Evolutionary conservation across 1,140 invertebrate species (phyloP).

Genomic region (Halotydeus destructor): DNA sequence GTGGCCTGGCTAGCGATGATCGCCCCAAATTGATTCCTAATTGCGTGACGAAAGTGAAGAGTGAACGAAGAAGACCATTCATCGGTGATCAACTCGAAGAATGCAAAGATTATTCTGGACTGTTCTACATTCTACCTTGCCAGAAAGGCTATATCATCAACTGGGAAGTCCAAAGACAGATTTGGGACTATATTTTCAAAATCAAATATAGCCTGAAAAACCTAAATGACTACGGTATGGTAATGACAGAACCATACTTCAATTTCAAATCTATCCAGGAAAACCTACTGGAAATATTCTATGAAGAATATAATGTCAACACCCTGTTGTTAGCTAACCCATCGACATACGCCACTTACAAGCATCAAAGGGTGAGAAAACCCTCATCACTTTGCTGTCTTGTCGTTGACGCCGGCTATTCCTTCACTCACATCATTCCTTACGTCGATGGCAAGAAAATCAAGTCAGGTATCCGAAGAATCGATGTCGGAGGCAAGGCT

Average conservation of each 20-base stretch:
- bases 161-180: constrained; percentile 74
- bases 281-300: constrained; percentile 80
- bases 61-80: constrained; percentile 73
- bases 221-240: background rate
- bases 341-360: constrained; percentile 7
- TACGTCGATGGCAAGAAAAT: constrained; percentile 74
- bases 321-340: constrained; percentile 53
- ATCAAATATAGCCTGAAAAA: constrained; percentile 22
- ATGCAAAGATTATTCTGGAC: constrained; percentile 76
- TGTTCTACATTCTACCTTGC: constrained; percentile 83
- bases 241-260: constrained; percentile 66
- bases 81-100: constrained; percentile 81
- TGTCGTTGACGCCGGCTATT: constrained; percentile 80
- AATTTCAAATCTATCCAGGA: constrained; percentile 85
- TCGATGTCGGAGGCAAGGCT: constrained; percentile 90
- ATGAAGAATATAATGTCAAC: constrained; percentile 88
- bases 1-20: constrained; percentile 42
- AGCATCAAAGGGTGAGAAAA: constrained; percentile 1
- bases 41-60: constrained; percentile 94
- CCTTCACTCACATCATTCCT: constrained; percentile 83
- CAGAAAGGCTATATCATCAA: constrained; percentile 88
- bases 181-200: constrained; percentile 86
- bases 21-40: constrained; percentile 68
- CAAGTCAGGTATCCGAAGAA: constrained; percentile 48
- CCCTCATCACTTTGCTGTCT: constrained; percentile 39